phyloP scores from a whole-genome alignment of 2,113 vertebrate species.

The Nerophis ophidion region DNA sequence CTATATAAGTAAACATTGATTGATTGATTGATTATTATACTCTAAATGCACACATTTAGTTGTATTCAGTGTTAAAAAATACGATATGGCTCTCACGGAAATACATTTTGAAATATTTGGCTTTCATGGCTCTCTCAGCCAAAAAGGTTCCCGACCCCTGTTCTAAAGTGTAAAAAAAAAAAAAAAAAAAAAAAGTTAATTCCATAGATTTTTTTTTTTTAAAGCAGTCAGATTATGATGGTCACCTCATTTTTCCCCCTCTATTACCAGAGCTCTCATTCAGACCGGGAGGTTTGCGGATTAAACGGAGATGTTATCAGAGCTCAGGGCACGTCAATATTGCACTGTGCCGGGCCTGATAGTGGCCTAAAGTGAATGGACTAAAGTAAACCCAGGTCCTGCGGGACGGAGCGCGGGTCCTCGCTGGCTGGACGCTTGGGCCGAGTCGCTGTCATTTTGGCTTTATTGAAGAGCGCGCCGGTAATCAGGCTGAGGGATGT shows the following conservation, averaged over 20 bases:
- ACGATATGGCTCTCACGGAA: no score
- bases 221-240: slow-evolving; percentile 2
- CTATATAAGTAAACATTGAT: no score
- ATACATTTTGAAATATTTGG: no score
- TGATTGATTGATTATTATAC: no score
- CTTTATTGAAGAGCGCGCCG: slow-evolving; percentile 1
- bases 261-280: slow-evolving; percentile 15
- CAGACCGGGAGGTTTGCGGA: slow-evolving; percentile 41
- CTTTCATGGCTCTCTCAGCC: no score
- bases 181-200: background rate
- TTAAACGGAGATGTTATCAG: slow-evolving; percentile 59
- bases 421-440: slow-evolving; percentile 8
- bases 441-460: slow-evolving; percentile 4
- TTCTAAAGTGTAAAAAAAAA: no score
- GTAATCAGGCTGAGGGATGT: background rate
- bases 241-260: slow-evolving; percentile 16
- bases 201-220: background rate
- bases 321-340: slow-evolving; percentile 42
- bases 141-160: no score
- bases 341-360: slow-evolving; percentile 46
- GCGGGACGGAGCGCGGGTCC: background rate
- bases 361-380: slow-evolving; percentile 24
- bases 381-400: slow-evolving; percentile 11
- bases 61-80: no score
- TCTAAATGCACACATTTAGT: no score